Conservation (phyloP, 2,888 invertebrate species). For the Conops quadrifasciatus region DNA sequence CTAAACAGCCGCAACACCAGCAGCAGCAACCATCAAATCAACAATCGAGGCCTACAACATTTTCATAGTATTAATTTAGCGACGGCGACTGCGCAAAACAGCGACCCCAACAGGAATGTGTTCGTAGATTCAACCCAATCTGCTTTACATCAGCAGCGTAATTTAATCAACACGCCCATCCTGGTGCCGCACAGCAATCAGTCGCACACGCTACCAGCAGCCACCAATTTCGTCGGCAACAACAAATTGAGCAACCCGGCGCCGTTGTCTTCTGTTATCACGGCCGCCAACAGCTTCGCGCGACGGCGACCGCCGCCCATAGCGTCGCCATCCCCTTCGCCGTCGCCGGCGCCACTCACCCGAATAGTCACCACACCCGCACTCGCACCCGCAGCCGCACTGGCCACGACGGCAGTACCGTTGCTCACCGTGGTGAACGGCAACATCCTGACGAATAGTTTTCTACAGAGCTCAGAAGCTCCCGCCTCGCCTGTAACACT, state of each 20-base stretch:
- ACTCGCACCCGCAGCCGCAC: constrained; percentile 47
- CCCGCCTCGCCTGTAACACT: constrained; percentile 66
- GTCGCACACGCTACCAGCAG: constrained; percentile 45
- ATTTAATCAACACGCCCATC: constrained; percentile 25
- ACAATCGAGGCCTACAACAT: constrained; percentile 46
- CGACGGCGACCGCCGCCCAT: constrained; percentile 59
- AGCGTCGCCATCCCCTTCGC: constrained; percentile 43
- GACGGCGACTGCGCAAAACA: constrained; percentile 43
- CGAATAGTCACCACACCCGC: not conserved
- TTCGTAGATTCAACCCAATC: constrained; percentile 1
- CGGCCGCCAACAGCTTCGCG: constrained; percentile 61
- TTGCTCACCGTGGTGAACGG: constrained; percentile 42
- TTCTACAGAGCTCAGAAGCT: constrained; percentile 55
- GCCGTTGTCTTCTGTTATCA: constrained; percentile 56
- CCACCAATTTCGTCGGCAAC: constrained; percentile 54
- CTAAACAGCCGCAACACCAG: constrained; percentile 48
- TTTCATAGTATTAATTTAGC: constrained; percentile 51
- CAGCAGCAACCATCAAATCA: constrained; percentile 44
- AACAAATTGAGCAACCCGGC: constrained; percentile 55
- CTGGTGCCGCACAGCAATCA: constrained; percentile 38
- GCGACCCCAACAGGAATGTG: constrained; percentile 39
- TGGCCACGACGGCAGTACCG: constrained; percentile 49
- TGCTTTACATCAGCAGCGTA: constrained; percentile 13
- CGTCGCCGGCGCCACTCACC: constrained; percentile 41
- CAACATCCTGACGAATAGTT: constrained; percentile 50